Percentiles rank a stretch among this genome's conserved stretches.
These are phyloP conservation scores for Coccyzus lansbergi DNA, from an alignment of 2,797 vertebrate genomes.

Conservation along the genomic window DNA sequence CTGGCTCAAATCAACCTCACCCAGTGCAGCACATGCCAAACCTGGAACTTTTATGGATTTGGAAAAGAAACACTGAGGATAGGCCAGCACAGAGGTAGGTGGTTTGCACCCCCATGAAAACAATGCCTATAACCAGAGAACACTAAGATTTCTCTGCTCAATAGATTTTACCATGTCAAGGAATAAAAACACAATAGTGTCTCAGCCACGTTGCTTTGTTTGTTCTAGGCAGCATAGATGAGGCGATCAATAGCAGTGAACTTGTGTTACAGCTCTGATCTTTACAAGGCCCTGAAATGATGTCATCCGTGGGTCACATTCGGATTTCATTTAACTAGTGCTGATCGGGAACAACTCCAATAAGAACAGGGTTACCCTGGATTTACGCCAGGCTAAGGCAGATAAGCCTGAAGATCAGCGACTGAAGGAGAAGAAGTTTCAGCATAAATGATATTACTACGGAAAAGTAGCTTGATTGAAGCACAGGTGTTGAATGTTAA, in stretches of 20 bases:
- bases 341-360: slow-evolving; percentile 47
- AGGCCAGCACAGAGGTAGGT: neutral
- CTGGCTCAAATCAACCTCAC: neutral
- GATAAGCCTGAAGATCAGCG: slow-evolving; percentile 54
- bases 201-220: neutral
- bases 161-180: neutral
- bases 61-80: neutral
- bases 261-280: neutral
- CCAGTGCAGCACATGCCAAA: rapidly evolving
- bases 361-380: slow-evolving; percentile 48
- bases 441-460: slow-evolving; percentile 51
- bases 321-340: slow-evolving; percentile 27
- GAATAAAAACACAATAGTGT: neutral
- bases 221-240: neutral
- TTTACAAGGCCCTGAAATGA: neutral
- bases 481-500: slow-evolving; percentile 56
- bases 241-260: neutral
- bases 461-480: slow-evolving; percentile 59
- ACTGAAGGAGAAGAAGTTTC: slow-evolving; percentile 51
- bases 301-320: slow-evolving; percentile 23
- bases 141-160: neutral
- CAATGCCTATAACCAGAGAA: neutral
- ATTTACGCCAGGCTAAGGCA: slow-evolving; percentile 52
- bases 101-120: neutral
- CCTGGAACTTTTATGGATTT: neutral